Percentiles rank a stretch among this genome's conserved stretches.
Conservation (phyloP, 2,113 vertebrate species). For the Saguinus imperator region DNA sequence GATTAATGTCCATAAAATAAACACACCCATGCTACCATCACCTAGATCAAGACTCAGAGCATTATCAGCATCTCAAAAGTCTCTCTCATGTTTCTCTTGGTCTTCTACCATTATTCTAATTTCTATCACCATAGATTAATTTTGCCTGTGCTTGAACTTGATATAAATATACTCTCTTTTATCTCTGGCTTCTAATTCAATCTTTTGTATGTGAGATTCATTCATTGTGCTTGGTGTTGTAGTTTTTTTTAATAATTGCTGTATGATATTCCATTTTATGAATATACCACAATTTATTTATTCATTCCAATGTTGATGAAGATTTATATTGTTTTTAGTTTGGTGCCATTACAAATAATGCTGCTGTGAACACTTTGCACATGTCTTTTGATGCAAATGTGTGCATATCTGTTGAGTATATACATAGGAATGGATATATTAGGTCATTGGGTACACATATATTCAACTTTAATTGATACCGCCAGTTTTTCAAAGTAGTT, state of each 20-base stretch:
- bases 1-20: constrained; percentile 10
- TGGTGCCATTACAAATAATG: constrained; percentile 3
- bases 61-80: background rate
- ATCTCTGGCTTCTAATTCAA: constrained; percentile 12
- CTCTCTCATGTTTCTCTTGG: background rate
- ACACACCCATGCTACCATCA: background rate
- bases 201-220: background rate
- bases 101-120: background rate
- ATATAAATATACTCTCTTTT: background rate
- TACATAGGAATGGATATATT: background rate
- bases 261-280: background rate
- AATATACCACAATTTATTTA: constrained; percentile 12
- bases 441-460: background rate
- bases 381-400: background rate
- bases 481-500: background rate
- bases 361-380: background rate
- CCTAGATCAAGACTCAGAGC: background rate
- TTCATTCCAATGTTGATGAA: background rate
- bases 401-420: background rate
- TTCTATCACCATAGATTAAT: constrained; percentile 13
- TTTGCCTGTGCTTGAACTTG: background rate
- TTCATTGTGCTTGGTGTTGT: background rate
- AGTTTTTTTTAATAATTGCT: background rate
- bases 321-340: constrained; percentile 13
- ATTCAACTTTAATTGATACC: constrained; percentile 26